These are phyloP conservation scores for Eulacestoma nigropectus DNA, from an alignment of 2,113 vertebrate genomes.

Conservation along the genomic window DNA sequence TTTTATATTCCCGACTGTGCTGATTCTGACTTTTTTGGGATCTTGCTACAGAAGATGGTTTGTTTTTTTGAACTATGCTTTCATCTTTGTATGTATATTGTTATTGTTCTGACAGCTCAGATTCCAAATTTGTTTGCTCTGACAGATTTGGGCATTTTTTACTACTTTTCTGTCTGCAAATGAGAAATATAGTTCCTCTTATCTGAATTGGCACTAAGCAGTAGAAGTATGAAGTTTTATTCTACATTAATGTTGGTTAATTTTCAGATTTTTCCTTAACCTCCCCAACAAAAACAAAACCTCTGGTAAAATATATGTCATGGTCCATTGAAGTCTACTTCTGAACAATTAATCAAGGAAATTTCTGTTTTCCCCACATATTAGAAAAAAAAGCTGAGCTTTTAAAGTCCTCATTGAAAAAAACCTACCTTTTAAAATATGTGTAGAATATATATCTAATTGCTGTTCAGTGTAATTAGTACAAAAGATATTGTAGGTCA, in stretches of 20 bases:
- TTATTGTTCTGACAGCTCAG: conserved; percentile 57
- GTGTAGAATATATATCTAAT: neutral
- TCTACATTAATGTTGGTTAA: neutral
- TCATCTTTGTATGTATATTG: conserved; percentile 60
- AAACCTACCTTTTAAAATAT: neutral
- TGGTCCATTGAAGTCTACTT: neutral
- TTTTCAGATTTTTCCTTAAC: neutral
- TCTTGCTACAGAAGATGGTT: conserved; percentile 55
- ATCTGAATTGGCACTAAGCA: neutral
- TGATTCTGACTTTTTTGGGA: conserved; percentile 59
- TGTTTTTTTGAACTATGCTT: conserved; percentile 48
- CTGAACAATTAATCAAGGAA: neutral
- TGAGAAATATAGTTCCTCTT: neutral
- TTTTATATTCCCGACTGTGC: conserved; percentile 67
- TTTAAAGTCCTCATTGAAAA: neutral
- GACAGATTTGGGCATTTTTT: conserved; percentile 33
- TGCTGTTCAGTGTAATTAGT: neutral
- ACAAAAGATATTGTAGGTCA: neutral
- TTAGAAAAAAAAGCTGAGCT: neutral
- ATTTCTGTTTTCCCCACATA: neutral
- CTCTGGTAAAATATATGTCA: neutral
- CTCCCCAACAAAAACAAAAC: neutral
- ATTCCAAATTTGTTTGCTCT: conserved; percentile 33
- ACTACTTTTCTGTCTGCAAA: conserved; percentile 16
- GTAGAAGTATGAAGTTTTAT: neutral